A percentile compares a stretch with the other conserved stretches of the same genome.
These are phyloP conservation scores for Spisula solida DNA, from an alignment of 2,888 invertebrate species.

Conservation along the genomic window DNA sequence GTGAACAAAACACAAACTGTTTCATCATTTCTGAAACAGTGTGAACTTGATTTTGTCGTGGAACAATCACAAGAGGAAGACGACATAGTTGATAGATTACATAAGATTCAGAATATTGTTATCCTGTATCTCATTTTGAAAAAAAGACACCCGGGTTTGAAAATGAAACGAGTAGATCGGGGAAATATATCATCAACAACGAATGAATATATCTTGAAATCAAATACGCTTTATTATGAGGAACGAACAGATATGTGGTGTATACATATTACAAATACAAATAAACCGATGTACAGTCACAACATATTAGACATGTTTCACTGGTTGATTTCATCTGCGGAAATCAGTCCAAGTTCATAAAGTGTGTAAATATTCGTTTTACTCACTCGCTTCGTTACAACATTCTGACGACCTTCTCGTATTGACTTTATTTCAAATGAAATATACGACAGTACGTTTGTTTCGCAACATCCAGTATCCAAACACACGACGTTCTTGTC, in stretches of 20 bases:
- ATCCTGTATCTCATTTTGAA: conserved; percentile 34
- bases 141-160: neutral
- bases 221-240: conserved; percentile 16
- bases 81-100: neutral
- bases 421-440: neutral
- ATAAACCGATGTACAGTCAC: conserved; percentile 18
- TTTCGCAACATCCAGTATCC: conserved; percentile 28
- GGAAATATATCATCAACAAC: conserved; percentile 11
- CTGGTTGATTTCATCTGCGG: neutral
- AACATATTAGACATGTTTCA: conserved; percentile 20
- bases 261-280: neutral
- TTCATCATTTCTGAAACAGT: conserved; percentile 21
- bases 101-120: conserved; percentile 23
- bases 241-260: conserved; percentile 28
- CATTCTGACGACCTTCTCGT: neutral
- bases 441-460: conserved; percentile 24
- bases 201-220: conserved; percentile 22
- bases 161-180: conserved; percentile 6
- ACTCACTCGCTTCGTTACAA: neutral
- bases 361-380: neutral
- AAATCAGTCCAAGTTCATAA: neutral
- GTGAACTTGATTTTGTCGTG: neutral
- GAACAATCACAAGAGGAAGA: neutral
- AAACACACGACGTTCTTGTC: conserved; percentile 9
- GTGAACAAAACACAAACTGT: conserved; percentile 20